A percentile compares a stretch with the other conserved stretches of the same genome.
phyloP scores from a whole-genome alignment of 2,113 vertebrate species.

The Pachyramphus minor region DNA sequence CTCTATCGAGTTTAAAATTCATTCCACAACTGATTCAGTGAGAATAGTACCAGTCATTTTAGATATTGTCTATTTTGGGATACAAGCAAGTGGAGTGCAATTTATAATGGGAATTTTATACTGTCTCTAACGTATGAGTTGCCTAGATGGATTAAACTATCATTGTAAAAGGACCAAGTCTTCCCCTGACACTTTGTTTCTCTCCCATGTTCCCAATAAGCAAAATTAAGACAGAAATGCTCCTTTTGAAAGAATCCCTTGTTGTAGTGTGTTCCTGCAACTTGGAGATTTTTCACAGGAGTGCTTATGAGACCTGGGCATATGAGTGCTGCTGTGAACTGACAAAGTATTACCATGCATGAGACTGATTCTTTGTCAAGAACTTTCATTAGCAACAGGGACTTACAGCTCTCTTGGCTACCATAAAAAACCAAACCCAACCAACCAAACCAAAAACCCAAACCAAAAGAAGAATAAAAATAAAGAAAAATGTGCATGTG shows the following conservation, averaged over 20 bases:
- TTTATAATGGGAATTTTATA: not conserved
- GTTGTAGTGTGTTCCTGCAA: not conserved
- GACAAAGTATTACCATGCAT: not conserved
- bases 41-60: not conserved
- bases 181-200: not conserved
- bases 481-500: not conserved
- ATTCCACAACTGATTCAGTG: not conserved
- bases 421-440: not conserved
- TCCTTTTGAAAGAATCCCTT: not conserved
- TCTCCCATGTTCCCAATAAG: not conserved
- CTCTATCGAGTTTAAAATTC: not conserved
- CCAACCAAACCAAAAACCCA: not conserved
- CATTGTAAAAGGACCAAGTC: not conserved
- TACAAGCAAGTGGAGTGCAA: not conserved
- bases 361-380: not conserved
- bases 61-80: not conserved
- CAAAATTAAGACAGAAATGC: not conserved
- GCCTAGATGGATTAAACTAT: not conserved
- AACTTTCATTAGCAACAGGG: not conserved
- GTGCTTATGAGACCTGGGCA: not conserved
- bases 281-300: not conserved
- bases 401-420: not conserved
- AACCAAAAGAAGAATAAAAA: not conserved
- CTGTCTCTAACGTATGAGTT: not conserved
- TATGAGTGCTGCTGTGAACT: not conserved